Base-by-base conservation (phyloP, 2,113 vertebrate species). In the Crotalus viridis region DNA sequence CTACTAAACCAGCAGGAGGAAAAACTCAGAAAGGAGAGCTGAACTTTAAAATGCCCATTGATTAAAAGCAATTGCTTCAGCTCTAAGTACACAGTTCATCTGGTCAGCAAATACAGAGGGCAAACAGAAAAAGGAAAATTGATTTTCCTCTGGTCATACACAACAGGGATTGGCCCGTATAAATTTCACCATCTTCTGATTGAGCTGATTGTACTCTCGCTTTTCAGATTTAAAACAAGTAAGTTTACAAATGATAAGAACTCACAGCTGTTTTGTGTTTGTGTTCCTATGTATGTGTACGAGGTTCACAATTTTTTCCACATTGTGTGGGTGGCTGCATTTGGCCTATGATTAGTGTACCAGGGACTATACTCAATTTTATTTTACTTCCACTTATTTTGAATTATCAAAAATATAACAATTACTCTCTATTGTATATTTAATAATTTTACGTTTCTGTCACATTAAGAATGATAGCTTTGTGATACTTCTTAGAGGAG, bases 11-110 rank as follows among this genome's bases (percentile, higher is more conserved):
- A 2, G 54, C 39, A 51, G 43, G 86, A 89, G 10, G 54, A 22
- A 93, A 54, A 52, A n/a, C 46, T 86, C 55, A 19, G 55, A 52
- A 17, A 54, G 6, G 56, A 64, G 46, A 54, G 52, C 0, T 52
- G 90, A 54, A 54, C 24, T 93, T 89, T 93, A 54, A 89, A 91
- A 52, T 10, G n/a, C 43, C 90, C n/a, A 93, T 61, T 48, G 87
- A 89, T 85, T 89, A 89, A 85, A 89, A 91, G 74, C 59, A 93
- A 91, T 59, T 93, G 46, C 87, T 89, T 91, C 91, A 81, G 46
- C 24, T 91, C 55, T 91, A 24, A 13, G 28, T 89, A n/a, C 28
- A 91, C 43, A 57, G 90, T 85, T 81, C 86, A 59, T 91, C 59
- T 61, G 64, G n/a, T 69, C 24, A 93, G 48, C 21, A 88, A 92